phyloP scores from a whole-genome alignment of 2,888 invertebrate species.

The Cyaniris semiargus region DNA sequence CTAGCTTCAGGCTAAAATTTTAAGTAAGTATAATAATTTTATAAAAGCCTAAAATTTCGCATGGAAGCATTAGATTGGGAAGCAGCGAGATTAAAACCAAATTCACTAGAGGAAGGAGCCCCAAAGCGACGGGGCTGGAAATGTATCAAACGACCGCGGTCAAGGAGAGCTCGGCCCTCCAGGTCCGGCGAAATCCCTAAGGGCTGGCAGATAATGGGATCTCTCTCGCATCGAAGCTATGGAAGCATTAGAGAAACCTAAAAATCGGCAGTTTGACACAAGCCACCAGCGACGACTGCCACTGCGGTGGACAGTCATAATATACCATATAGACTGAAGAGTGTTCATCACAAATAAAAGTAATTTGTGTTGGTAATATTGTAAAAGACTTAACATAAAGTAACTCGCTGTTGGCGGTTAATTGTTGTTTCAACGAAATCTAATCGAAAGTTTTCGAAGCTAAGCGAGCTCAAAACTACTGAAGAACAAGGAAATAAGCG shows the following conservation, averaged over 20 bases:
- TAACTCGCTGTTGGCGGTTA: not conserved
- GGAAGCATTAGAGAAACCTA: not conserved
- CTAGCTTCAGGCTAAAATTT: slow-evolving; percentile 24
- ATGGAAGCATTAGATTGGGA: slow-evolving; percentile 26
- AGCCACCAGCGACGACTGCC: not conserved
- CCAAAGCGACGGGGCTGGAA: not conserved
- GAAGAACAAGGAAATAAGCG: not conserved
- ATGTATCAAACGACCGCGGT: not conserved
- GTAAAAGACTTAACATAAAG: not conserved
- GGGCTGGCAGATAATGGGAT: not conserved
- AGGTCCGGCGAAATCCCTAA: not conserved
- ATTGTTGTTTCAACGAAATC: not conserved
- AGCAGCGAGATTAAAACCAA: slow-evolving; percentile 12
- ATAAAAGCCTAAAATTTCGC: slow-evolving; percentile 18
- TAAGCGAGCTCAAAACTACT: not conserved
- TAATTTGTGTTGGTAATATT: slow-evolving; percentile 16
- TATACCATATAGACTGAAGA: not conserved
- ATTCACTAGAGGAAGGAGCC: slow-evolving; percentile 9
- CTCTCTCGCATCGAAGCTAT: not conserved
- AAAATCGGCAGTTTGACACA: not conserved
- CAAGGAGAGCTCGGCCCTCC: not conserved
- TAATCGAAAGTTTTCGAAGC: not conserved
- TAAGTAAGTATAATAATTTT: slow-evolving; percentile 8
- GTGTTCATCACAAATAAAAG: not conserved
- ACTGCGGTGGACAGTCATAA: not conserved